Evolutionary conservation across 1,140 invertebrate species (phyloP), one percentile per base, ranked within the genome.

Genomic region (Acromyrmex charruanus): DNA sequence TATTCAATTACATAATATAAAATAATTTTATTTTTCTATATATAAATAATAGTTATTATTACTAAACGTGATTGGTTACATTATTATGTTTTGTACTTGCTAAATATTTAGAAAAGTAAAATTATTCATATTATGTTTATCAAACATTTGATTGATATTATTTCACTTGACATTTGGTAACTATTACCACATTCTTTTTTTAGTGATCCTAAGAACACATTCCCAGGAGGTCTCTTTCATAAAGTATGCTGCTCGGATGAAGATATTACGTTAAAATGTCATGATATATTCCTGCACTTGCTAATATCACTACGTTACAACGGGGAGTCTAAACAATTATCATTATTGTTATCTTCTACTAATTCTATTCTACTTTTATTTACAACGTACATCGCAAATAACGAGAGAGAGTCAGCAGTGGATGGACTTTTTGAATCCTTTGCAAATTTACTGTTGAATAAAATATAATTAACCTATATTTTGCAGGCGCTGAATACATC

Each of bases 381-480:
- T 25, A 25, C n/a, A 21, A 49, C 16, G n/a, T 12, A 9, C 12
- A 25, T 25, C 25, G 25, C 25, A 18, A 39, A 6, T 59, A 75
- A 75, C n/a, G 55, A 25, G 55, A 44, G 16, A 44, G 16, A 39
- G 59, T 51, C 3, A 25, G 7, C 18, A 12, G 0, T 35, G 7
- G n/a, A 25, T 16, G 55, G 59, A 39, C 39, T 3, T 35, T 35
- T 35, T 18, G 18, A 74, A 58, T 58, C 18, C n/a, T 59, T 16
- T n/a, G 10, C 18, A 21, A 72, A 35, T 58, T 35, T 58, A 10
- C 2, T 1, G 51, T 55, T 2, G 31, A 21, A 74, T 74, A 35
- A 75, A 75, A 75, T 39, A 18, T 16, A 58, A n/a, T 21, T 75
- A 75, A 71, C 35, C 21, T 2, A 71, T 18, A 81, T 81, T 80